Base-by-base conservation (phyloP, 35 echinoderm and acorn worm genomes). In the Strongylocentrotus purpuratus region DNA sequence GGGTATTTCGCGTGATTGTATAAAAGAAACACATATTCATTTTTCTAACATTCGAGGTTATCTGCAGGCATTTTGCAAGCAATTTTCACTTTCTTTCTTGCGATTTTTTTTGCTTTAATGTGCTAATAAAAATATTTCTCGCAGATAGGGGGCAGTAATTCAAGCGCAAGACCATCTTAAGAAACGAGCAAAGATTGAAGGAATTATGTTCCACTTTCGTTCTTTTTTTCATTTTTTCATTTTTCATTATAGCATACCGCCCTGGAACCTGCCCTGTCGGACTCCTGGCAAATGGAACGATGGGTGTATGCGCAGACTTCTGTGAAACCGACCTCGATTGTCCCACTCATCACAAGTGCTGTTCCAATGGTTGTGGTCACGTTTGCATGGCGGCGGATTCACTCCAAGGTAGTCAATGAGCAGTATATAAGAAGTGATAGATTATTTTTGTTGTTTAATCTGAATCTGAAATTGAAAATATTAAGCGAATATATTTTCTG, bases 351-450 rank as follows among this genome's bases (percentile, higher is more conserved):
- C 91, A 96, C 52, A 98, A 96, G 94, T 98, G 97, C 52, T 98
- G 97, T 46, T 96, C 97, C 78, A 98, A 98, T 70, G 97, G 97
- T 11, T 98, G 97, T 65, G 96, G 97, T 20, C 97, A 96, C 31
- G 95, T 96, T 13, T 97, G 97, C 50, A 95, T 96, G 94, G 93
- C 41, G 48, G 45, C 96, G 55, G 10, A 35, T 47, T 20, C 52
- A 88, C 87, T 93, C 33, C 96, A 48, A 86, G 95, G 92, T 95
- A 33, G 50, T 55, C 13, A 55, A 20, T 90, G 25, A 33, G 33
- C n/a, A 14, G 22, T 35, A 31, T 13, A 15, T 7, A 22, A 12
- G 25, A 5, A 20, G 47, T 31, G 17, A 46, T 58, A n/a, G n/a
- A n/a, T n/a, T n/a, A n/a, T n/a, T n/a, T n/a, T n/a, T n/a, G n/a